These are phyloP conservation scores for Scolanthus callimorphus DNA, from an alignment of 92 coral and sea anemone species.

Conservation along the genomic window DNA sequence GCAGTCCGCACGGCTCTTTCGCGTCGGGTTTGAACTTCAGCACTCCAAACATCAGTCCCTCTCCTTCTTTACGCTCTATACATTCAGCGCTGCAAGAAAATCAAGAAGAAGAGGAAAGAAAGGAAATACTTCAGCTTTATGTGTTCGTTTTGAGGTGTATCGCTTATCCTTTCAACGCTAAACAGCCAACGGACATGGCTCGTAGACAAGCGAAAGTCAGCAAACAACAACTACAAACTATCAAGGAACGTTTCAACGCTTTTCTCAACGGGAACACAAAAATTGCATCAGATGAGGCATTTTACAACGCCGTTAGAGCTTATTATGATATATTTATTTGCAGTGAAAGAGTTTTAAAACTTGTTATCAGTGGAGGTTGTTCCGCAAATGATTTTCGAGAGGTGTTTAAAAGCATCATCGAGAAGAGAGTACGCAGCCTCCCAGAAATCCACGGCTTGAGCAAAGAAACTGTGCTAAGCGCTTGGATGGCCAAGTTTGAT, in stretches of 20 bases:
- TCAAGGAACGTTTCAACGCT: constrained; percentile 73
- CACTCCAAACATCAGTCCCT: constrained; percentile 59
- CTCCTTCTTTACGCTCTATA: constrained; percentile 63
- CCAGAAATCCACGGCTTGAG: constrained; percentile 89
- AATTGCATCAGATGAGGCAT: constrained; percentile 92
- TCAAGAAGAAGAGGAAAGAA: constrained; percentile 79
- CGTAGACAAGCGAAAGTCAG: constrained; percentile 81
- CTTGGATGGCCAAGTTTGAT: constrained; percentile 98
- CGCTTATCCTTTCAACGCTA: constrained; percentile 89
- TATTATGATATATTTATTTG: constrained; percentile 82
- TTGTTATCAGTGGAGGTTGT: constrained; percentile 89
- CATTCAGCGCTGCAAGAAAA: constrained; percentile 55
- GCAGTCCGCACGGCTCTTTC: constrained; percentile 53
- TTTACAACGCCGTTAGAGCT: constrained; percentile 79
- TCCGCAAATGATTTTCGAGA: constrained; percentile 94
- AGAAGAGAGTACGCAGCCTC: constrained; percentile 82
- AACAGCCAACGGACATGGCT: constrained; percentile 93
- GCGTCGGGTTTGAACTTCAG: constrained; percentile 48
- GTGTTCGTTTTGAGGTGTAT: constrained; percentile 92
- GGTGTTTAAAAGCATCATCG: constrained; percentile 86
- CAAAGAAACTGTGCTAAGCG: constrained; percentile 88
- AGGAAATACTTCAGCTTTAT: constrained; percentile 78
- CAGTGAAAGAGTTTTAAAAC: constrained; percentile 86
- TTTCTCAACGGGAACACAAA: constrained; percentile 81
- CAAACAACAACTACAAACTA: constrained; percentile 70